phyloP scores from a whole-genome alignment of 2,113 vertebrate species.

The Alethe diademata region DNA sequence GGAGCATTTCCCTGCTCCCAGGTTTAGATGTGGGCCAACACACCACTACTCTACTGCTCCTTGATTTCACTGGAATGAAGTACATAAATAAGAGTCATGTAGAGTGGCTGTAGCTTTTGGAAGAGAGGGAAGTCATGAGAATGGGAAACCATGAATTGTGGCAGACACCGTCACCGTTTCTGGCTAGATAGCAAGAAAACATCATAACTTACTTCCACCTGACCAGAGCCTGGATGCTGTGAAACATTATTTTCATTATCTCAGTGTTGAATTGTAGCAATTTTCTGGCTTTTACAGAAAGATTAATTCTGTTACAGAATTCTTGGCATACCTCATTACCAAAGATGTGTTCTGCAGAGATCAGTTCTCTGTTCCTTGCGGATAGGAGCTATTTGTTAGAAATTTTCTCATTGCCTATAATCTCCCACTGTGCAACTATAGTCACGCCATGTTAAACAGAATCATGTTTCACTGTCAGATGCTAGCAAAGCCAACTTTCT shows the following conservation, averaged over 20 bases:
- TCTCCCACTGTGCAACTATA: background rate
- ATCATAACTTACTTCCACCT: background rate
- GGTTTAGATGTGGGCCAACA: background rate
- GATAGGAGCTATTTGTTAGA: conserved; percentile 9
- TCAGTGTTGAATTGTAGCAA: background rate
- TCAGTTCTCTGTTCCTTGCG: conserved; percentile 5
- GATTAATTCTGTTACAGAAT: background rate
- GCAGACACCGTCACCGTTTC: background rate
- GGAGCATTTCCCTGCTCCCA: background rate
- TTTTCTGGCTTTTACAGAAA: conserved; percentile 4
- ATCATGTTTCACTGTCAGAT: conserved; percentile 21
- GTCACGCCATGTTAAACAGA: background rate
- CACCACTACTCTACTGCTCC: background rate
- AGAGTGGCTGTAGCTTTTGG: background rate
- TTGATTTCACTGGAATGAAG: background rate
- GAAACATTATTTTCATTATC: background rate
- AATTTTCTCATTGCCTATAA: background rate
- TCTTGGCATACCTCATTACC: conserved; percentile 6
- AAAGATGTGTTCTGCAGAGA: conserved; percentile 8
- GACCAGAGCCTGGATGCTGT: background rate
- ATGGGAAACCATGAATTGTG: background rate
- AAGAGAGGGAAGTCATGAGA: background rate
- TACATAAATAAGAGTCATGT: background rate
- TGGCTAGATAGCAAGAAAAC: background rate
- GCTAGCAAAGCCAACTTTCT: background rate